Conservation (phyloP, 2,888 invertebrate genomes). For the Dioctria linearis region DNA sequence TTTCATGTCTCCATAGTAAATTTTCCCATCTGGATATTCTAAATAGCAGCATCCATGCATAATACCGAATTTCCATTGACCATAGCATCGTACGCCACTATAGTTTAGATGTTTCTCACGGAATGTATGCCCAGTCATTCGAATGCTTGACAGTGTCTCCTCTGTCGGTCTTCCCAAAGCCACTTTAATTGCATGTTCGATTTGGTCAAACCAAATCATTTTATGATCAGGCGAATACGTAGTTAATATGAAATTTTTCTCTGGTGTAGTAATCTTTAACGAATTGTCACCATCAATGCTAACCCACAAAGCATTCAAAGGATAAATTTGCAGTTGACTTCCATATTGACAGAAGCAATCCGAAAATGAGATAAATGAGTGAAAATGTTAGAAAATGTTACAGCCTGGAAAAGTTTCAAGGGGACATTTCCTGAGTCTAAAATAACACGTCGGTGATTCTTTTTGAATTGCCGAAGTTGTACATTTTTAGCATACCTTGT, state of each 20-base stretch:
- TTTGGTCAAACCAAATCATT: no score
- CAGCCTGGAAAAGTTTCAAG: constrained; percentile 79
- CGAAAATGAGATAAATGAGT: constrained; percentile 86
- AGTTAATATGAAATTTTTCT: no score
- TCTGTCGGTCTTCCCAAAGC: no score
- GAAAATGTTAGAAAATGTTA: constrained; percentile 78
- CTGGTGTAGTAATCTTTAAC: no score
- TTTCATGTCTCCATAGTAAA: constrained; percentile 86
- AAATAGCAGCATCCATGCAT: constrained; percentile 88
- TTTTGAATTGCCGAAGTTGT: constrained; percentile 71
- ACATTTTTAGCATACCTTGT: constrained; percentile 68
- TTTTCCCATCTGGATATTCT: constrained; percentile 85
- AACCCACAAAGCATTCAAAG: constrained; percentile 85
- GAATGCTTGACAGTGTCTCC: no score
- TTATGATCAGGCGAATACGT: no score
- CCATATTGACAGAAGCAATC: constrained; percentile 85
- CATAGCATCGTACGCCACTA: constrained; percentile 85
- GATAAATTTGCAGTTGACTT: constrained; percentile 79
- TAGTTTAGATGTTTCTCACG: no score
- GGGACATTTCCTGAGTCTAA: constrained; percentile 83
- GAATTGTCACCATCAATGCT: constrained; percentile 82
- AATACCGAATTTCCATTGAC: constrained; percentile 85
- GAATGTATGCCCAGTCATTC: no score
- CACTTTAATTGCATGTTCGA: no score
- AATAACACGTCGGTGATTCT: constrained; percentile 80